phyloP scores from a whole-genome alignment of 2,797 vertebrate species.

The Arctocebus calabarensis region DNA sequence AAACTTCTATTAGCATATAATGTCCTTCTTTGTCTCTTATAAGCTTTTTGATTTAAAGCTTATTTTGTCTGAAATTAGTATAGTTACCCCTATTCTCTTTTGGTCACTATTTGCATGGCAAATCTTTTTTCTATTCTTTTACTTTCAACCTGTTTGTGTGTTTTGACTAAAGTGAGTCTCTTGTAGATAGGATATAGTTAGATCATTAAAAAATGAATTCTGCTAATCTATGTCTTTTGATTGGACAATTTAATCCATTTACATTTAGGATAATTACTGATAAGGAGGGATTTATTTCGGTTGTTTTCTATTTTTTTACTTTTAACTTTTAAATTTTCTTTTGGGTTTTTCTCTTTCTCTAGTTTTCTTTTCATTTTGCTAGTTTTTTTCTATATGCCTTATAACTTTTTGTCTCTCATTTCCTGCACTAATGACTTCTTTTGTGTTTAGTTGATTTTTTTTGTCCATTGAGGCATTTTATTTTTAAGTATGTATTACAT shows the following conservation, averaged over 20 bases:
- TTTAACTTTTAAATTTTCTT: too few species aligned
- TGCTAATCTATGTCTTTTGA: neutral
- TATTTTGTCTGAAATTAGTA: neutral
- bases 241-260: neutral
- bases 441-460: neutral
- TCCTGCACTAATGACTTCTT: neutral
- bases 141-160: neutral
- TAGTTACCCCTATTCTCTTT: neutral
- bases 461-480: too few species aligned
- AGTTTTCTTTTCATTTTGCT: neutral
- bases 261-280: neutral
- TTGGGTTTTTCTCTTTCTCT: too few species aligned
- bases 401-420: neutral
- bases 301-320: too few species aligned
- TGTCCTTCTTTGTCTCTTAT: neutral
- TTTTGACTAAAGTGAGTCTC: neutral
- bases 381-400: neutral
- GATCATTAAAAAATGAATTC: neutral
- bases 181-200: neutral
- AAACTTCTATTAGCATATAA: neutral
- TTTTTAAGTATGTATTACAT: too few species aligned
- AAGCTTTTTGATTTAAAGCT: neutral
- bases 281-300: neutral
- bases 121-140: neutral
- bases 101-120: neutral